These are phyloP conservation scores for Ceyx margarethae DNA, from an alignment of 2,113 vertebrate genomes.

Conservation along the genomic window DNA sequence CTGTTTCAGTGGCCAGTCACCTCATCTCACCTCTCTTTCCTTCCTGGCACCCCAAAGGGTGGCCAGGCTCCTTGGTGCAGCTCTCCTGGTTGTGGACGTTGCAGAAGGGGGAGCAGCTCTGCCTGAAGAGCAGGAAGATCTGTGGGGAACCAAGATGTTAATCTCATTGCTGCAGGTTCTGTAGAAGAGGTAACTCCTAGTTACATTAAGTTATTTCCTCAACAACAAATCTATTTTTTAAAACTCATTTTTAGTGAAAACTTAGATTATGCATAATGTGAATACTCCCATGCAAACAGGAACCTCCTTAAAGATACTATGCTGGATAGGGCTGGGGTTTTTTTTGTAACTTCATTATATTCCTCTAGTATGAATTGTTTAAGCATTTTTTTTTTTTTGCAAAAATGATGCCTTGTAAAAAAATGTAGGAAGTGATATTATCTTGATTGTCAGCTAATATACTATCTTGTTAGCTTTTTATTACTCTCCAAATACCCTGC, in stretches of 20 bases:
- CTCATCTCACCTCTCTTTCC: not conserved
- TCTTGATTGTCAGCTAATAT: not conserved
- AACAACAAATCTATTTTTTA: not conserved
- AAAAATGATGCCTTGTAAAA: not conserved
- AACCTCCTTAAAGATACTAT: not conserved
- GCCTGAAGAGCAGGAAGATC: not conserved
- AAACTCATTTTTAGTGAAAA: not conserved
- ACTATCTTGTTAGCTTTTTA: not conserved
- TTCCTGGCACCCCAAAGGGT: not conserved
- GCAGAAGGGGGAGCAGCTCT: not conserved
- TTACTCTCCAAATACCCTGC: not conserved
- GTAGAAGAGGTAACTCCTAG: not conserved
- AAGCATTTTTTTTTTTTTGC: not conserved
- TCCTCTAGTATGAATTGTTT: not conserved
- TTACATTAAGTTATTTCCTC: not conserved
- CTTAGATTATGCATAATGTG: not conserved
- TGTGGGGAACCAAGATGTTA: not conserved
- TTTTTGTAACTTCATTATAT: not conserved
- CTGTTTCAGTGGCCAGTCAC: accelerated
- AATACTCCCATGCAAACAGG: not conserved
- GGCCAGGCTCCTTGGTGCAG: not conserved
- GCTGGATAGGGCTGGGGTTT: not conserved
- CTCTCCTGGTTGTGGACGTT: not conserved
- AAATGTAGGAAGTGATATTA: not conserved
- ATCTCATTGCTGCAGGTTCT: not conserved